Conservation (phyloP, 2,113 vertebrate genomes). For the Collichthys lucidus region DNA sequence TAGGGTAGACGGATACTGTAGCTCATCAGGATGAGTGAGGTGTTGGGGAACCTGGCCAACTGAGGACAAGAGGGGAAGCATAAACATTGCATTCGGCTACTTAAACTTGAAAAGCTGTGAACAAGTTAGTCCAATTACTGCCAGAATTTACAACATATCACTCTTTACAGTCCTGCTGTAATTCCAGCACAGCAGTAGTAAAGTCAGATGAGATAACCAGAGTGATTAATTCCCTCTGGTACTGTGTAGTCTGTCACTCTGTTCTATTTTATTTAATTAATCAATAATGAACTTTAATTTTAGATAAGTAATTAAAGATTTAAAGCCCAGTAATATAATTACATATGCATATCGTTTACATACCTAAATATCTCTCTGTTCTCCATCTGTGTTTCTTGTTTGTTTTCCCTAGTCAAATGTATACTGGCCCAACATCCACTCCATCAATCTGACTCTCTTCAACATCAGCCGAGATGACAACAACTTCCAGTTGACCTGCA, state of each 20-base stretch:
- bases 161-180: conserved; percentile 1
- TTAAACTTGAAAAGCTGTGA: conserved; percentile 5
- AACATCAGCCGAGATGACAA: conserved; percentile 97
- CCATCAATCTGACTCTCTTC: conserved; percentile 95
- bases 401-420: conserved; percentile 88
- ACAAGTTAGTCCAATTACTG: conserved; percentile 8
- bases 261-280: conserved; percentile 36
- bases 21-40: conserved; percentile 49
- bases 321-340: conserved; percentile 18
- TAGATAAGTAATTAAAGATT: conserved; percentile 50
- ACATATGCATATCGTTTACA: conserved; percentile 5
- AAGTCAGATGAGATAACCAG: not conserved
- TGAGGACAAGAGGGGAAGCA: conserved; percentile 1
- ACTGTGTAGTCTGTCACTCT: not conserved
- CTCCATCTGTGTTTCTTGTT: conserved; percentile 2
- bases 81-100: not conserved
- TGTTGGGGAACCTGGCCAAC: conserved; percentile 20
- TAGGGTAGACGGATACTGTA: conserved; percentile 36
- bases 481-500: conserved; percentile 92
- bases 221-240: conserved; percentile 32
- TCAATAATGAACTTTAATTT: conserved; percentile 46
- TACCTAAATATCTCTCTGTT: not conserved
- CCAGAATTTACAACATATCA: conserved; percentile 8
- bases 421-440: conserved; percentile 96
- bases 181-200: not conserved